Percentiles rank a stretch among this genome's conserved stretches.
phyloP scores from a whole-genome alignment of 2,113 vertebrate genomes.

The Hystrix cristata region DNA sequence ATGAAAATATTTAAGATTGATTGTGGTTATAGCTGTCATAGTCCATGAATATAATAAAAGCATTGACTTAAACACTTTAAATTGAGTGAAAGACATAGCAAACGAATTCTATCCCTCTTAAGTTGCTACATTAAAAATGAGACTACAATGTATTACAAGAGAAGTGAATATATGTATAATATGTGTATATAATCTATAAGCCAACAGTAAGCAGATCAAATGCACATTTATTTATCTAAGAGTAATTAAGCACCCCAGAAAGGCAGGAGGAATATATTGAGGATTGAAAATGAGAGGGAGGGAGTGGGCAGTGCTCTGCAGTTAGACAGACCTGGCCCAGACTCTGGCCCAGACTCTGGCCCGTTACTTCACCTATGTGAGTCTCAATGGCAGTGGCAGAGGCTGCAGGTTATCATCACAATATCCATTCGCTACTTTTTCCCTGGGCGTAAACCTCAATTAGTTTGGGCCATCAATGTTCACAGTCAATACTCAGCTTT shows the following conservation, averaged over 20 bases:
- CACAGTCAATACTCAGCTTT: not conserved
- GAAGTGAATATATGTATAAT: not conserved
- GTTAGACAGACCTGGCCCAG: not conserved
- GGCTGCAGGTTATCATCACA: not conserved
- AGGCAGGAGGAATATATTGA: not conserved
- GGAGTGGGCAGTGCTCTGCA: not conserved
- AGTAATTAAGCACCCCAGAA: not conserved
- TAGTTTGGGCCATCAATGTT: not conserved
- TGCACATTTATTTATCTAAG: not conserved
- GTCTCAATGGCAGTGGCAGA: not conserved
- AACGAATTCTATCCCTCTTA: not conserved
- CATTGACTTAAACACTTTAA: not conserved
- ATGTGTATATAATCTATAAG: not conserved
- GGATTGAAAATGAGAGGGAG: not conserved
- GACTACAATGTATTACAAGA: not conserved
- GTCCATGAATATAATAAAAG: not conserved
- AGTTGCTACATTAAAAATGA: not conserved
- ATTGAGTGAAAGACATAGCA: not conserved
- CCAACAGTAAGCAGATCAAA: not conserved
- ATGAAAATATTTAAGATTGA: conserved; percentile 23
- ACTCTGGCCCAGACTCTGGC: not conserved
- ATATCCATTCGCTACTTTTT: not conserved
- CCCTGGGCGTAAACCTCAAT: not conserved
- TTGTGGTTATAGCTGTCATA: not conserved
- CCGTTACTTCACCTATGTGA: not conserved